These are phyloP conservation scores for Orthonevra nobilis DNA, from an alignment of 2,888 invertebrate genomes.

Conservation along the genomic window DNA sequence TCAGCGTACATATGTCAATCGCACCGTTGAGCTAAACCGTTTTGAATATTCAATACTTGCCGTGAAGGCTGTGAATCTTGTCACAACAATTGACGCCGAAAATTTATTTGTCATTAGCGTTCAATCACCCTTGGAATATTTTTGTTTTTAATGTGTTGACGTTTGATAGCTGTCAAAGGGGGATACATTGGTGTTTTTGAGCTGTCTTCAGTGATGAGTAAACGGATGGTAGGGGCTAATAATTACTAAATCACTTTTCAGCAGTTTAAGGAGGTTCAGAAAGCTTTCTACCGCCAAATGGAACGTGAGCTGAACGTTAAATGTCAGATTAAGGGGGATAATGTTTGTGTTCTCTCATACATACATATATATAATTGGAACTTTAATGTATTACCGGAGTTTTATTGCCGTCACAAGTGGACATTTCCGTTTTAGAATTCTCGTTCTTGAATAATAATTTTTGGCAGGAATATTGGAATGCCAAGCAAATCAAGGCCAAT, in stretches of 20 bases:
- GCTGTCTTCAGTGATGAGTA: slow-evolving; percentile 1
- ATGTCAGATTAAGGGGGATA: not conserved
- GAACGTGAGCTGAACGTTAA: slow-evolving; percentile 19
- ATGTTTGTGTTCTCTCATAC: slow-evolving; percentile 1
- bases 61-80: not conserved
- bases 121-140: slow-evolving; percentile 28
- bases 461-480: too few relatives aligned
- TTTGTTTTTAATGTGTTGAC: slow-evolving; percentile 2
- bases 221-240: slow-evolving; percentile 13
- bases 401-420: slow-evolving; percentile 28
- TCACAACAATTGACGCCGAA: slow-evolving; percentile 8
- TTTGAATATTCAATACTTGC: slow-evolving; percentile 28
- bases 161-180: not conserved
- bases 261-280: not conserved
- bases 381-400: slow-evolving; percentile 2
- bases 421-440: slow-evolving; percentile 21
- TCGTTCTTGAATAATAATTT: not conserved
- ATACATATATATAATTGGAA: too few relatives aligned
- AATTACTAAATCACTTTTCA: slow-evolving; percentile 8
- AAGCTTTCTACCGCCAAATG: slow-evolving; percentile 17
- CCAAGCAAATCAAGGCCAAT: too few relatives aligned
- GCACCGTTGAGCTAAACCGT: slow-evolving; percentile 1
- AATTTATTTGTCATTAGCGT: slow-evolving; percentile 13
- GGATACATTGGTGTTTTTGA: not conserved
- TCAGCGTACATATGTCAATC: slow-evolving; percentile 28